phyloP scores from a whole-genome alignment of 2,113 vertebrate genomes.

The Gracilinanus agilis region DNA sequence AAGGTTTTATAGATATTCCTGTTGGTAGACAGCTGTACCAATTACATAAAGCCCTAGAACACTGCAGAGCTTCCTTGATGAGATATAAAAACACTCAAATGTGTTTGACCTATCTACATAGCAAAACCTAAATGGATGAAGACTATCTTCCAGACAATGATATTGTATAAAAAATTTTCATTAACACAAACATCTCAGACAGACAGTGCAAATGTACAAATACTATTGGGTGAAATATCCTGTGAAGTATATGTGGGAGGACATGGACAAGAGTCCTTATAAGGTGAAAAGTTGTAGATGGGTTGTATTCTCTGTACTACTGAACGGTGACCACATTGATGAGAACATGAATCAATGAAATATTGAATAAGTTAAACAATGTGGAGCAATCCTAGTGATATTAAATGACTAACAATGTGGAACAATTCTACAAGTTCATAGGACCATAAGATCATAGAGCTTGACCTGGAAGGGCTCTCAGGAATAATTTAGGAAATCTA shows the following conservation, averaged over 20 bases:
- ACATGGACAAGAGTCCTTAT: background rate
- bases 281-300: background rate
- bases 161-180: background rate
- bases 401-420: too few relatives aligned
- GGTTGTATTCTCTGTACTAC: background rate
- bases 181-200: background rate
- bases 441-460: background rate
- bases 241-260: background rate
- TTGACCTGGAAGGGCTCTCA: background rate
- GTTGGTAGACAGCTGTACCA: too few relatives aligned
- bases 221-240: background rate
- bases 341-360: background rate
- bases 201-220: background rate
- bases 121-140: background rate
- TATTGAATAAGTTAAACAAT: background rate
- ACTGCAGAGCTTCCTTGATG: background rate
- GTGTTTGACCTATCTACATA: background rate
- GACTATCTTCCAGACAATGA: background rate
- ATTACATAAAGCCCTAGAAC: background rate
- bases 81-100: background rate
- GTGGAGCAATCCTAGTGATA: too few relatives aligned
- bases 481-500: background rate
- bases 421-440: background rate
- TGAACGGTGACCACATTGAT: background rate
- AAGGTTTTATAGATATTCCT: background rate